Evolutionary conservation across 2,888 invertebrate genomes (phyloP).

Genomic region (Aspidiotus destructor): DNA sequence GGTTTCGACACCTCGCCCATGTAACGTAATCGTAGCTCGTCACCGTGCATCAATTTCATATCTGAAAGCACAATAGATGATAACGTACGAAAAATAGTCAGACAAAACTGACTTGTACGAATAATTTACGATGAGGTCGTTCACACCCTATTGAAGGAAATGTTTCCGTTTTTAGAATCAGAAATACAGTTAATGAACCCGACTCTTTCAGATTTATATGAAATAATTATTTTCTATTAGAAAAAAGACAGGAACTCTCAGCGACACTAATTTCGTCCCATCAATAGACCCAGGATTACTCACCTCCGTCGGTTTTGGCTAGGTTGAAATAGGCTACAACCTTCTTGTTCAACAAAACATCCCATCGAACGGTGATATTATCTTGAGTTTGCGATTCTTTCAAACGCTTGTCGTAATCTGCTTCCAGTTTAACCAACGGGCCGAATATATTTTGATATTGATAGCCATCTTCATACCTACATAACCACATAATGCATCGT

Average conservation of each 20-base stretch:
- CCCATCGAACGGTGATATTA: slow-evolving; percentile 97
- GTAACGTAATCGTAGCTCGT: slow-evolving; percentile 85
- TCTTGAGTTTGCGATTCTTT: slow-evolving; percentile 98
- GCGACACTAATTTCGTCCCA: too few species aligned
- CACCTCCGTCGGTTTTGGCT: slow-evolving; percentile 86
- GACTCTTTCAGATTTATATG: too few species aligned
- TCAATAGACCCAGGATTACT: background rate
- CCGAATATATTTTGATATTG: slow-evolving; percentile 98
- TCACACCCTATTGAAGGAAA: too few species aligned
- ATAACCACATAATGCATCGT: slow-evolving; percentile 9
- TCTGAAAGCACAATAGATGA: slow-evolving; percentile 46
- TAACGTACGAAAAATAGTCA: too few species aligned
- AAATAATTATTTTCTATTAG: too few species aligned
- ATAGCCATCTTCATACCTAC: slow-evolving; percentile 94
- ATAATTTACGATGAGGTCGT: too few species aligned
- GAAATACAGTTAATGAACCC: too few species aligned
- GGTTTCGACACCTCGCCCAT: slow-evolving; percentile 85
- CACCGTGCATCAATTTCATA: slow-evolving; percentile 98
- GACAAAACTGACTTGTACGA: too few species aligned
- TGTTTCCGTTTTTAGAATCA: too few species aligned
- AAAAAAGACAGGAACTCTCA: too few species aligned
- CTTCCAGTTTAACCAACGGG: slow-evolving; percentile 91
- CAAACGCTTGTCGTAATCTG: slow-evolving; percentile 92
- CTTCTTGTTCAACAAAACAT: slow-evolving; percentile 95
- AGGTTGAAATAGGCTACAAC: slow-evolving; percentile 94